Evolutionary conservation across 2,888 invertebrate species (phyloP), one percentile per base, ranked within the genome.

Genomic region (Brachylomia viminalis): DNA sequence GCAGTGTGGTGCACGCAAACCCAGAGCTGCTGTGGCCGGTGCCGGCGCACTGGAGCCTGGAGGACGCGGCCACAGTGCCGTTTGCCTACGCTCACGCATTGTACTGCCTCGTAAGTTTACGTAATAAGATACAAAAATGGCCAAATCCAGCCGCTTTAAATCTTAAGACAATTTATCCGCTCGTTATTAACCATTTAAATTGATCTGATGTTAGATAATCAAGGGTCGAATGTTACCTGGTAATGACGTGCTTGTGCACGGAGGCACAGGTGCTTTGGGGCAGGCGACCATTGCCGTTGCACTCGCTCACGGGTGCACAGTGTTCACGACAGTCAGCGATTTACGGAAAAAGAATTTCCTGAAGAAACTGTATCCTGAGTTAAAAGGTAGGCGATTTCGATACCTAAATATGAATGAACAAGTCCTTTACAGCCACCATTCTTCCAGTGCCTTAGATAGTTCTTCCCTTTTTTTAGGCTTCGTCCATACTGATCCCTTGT

Each of bases 21-120:
- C 91, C 93, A 1, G 91, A 95, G 61, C 92, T 97, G 75, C 84
- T 94, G 49, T 98, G 98, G 98, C 96, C 97, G 11, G 96, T 98
- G 15, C 98, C 98, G 0, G 95, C 97, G 1, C 91, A 96, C 49
- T 98, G 98, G 98, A 96, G 96, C 3, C 90, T 98, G 45, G 97
- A 97, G 88, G 98, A 98, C 79, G 98, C 98, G 6, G 98, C 98
- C 17, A 98, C 98, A 0, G 97, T 98, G 0, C 98, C 98, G 0
- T 97, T 98, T 59, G 98, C 98, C 0, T 98, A 98, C 87, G 94
- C 10, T 20, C 42, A 42, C 20, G 64, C 64, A 7, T 27, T 64
- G 11, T 42, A 64, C 42, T 64, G 64, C 67, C 87, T 95, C 27
- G 94, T 94, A 77, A 90, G 90, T 67, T 58, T 13, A 38, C 17